These are phyloP conservation scores for Drosophila flavopinicola DNA, from an alignment of 2,888 invertebrate genomes.

Conservation along the genomic window DNA sequence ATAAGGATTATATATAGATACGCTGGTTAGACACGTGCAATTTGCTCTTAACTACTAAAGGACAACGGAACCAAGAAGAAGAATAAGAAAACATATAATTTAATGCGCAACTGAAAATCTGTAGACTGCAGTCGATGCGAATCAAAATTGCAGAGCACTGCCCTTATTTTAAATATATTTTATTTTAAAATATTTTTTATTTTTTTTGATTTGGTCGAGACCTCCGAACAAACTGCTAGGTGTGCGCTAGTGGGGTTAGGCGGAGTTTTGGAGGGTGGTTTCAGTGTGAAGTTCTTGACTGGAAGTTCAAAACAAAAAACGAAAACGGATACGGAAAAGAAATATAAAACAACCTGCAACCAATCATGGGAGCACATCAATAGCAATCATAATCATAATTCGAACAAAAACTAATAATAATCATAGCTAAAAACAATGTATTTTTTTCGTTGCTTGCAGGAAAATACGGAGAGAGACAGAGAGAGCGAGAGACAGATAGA, in stretches of 20 bases:
- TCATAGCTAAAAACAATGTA: slow-evolving; percentile 3
- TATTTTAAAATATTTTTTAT: neutral
- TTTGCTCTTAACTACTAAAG: slow-evolving; percentile 56
- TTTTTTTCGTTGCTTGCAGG: neutral
- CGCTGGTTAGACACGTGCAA: slow-evolving; percentile 70
- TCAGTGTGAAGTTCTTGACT: slow-evolving; percentile 32
- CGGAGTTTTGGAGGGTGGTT: slow-evolving; percentile 37
- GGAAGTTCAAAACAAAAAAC: slow-evolving; percentile 9
- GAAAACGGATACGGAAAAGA: neutral
- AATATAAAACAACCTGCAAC: slow-evolving; percentile 3
- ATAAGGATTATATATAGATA: slow-evolving; percentile 38
- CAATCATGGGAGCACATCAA: slow-evolving; percentile 24
- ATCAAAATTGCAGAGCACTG: slow-evolving; percentile 19
- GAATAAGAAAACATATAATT: slow-evolving; percentile 1
- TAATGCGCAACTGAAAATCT: slow-evolving; percentile 25
- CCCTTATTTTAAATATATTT: slow-evolving; percentile 1
- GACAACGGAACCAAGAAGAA: slow-evolving; percentile 24
- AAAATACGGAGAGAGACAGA: slow-evolving; percentile 19
- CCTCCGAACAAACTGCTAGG: slow-evolving; percentile 31
- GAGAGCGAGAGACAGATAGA: slow-evolving; percentile 14
- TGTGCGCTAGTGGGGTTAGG: slow-evolving; percentile 46
- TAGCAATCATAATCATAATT: slow-evolving; percentile 13
- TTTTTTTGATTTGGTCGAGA: slow-evolving; percentile 14
- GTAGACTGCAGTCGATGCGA: slow-evolving; percentile 13
- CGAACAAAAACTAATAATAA: slow-evolving; percentile 6